These are phyloP conservation scores for Sipha maydis DNA, from an alignment of 2,888 invertebrate species.

Conservation along the genomic window DNA sequence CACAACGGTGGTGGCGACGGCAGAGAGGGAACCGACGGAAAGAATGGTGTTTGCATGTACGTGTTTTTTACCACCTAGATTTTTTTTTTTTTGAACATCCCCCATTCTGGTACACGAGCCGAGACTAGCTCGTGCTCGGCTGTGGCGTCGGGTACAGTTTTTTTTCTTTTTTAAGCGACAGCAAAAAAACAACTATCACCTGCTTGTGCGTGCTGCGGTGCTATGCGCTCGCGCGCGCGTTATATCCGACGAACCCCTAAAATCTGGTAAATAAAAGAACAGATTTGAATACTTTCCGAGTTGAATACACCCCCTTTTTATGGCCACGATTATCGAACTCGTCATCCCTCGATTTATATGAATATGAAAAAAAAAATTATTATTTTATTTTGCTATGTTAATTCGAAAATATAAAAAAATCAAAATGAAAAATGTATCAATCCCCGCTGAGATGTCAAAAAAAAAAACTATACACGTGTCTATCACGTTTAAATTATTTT, in stretches of 20 bases:
- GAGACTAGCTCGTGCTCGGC: constrained; percentile 48
- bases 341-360: neutral
- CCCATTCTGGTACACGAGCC: constrained; percentile 57
- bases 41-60: constrained; percentile 50
- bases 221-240: constrained; percentile 6
- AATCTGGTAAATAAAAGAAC: constrained; percentile 33
- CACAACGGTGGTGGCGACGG: neutral
- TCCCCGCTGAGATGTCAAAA: neutral
- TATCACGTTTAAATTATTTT: too few species aligned
- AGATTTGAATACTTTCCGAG: constrained; percentile 39
- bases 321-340: neutral
- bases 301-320: neutral
- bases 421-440: neutral
- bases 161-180: constrained; percentile 38
- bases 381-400: neutral
- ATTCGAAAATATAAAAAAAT: neutral
- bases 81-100: constrained; percentile 35
- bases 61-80: constrained; percentile 60
- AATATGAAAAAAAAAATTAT: constrained; percentile 9
- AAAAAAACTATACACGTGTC: neutral
- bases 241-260: constrained; percentile 26
- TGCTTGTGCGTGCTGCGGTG: neutral
- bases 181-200: constrained; percentile 52
- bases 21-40: constrained; percentile 15
- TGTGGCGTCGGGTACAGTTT: constrained; percentile 40